A percentile compares a stretch with the other conserved stretches of the same genome.
Evolutionary conservation across 1,140 invertebrate genomes (phyloP).

Genomic region (Propsilocerus akamusi): DNA sequence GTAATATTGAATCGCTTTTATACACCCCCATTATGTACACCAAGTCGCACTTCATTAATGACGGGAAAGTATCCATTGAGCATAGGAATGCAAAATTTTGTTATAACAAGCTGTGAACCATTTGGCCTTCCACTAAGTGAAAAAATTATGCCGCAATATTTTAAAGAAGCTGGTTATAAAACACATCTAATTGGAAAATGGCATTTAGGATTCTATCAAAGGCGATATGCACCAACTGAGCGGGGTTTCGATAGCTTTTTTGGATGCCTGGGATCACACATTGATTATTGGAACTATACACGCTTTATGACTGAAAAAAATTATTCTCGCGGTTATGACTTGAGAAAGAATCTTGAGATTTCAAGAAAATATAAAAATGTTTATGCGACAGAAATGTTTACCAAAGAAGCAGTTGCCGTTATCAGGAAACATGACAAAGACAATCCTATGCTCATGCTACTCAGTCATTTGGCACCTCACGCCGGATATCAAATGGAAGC

Average conservation of each 20-base stretch:
- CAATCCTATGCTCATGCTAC: slow-evolving; percentile 53
- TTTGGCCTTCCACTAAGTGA: slow-evolving; percentile 49
- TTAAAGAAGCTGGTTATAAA: slow-evolving; percentile 55
- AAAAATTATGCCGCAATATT: slow-evolving; percentile 53
- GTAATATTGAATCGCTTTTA: slow-evolving; percentile 58
- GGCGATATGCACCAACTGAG: slow-evolving; percentile 53
- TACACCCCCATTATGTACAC: slow-evolving; percentile 55
- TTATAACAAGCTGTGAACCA: slow-evolving; percentile 50
- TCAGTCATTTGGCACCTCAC: slow-evolving; percentile 65
- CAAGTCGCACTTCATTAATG: slow-evolving; percentile 54
- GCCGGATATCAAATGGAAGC: slow-evolving; percentile 38
- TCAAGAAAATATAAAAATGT: slow-evolving; percentile 26
- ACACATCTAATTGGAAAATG: slow-evolving; percentile 81
- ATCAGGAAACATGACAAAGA: not conserved
- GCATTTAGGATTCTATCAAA: slow-evolving; percentile 57
- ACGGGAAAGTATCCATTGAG: slow-evolving; percentile 72
- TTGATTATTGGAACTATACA: slow-evolving; percentile 66
- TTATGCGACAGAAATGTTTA: not conserved
- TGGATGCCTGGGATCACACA: slow-evolving; percentile 63
- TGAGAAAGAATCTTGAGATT: slow-evolving; percentile 39
- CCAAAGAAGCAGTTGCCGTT: not conserved
- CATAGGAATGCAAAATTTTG: slow-evolving; percentile 36
- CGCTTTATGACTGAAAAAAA: slow-evolving; percentile 22
- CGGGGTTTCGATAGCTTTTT: slow-evolving; percentile 74
- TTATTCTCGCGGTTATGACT: slow-evolving; percentile 24